A percentile compares a stretch with the other conserved stretches of the same genome.
Conservation (phyloP, 2,113 vertebrate genomes). For the Xiphophorus couchianus region DNA sequence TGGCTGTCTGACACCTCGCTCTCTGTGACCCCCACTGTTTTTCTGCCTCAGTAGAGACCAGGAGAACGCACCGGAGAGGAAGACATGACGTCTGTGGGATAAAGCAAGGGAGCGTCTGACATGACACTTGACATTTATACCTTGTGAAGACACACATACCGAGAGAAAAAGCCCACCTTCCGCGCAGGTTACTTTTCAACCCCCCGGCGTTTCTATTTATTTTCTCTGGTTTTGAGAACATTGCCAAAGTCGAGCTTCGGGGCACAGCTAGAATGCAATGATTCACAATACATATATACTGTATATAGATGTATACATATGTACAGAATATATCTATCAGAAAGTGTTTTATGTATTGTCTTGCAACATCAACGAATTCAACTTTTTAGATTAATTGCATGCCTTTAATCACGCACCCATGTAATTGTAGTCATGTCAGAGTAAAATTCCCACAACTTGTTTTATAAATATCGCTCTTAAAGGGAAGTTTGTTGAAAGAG, state of each 20-base stretch:
- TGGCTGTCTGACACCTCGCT: constrained; percentile 27
- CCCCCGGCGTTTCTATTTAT: background rate
- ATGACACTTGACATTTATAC: constrained; percentile 75
- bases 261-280: background rate
- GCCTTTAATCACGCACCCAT: too few species aligned
- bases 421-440: too few species aligned
- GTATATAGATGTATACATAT: too few species aligned
- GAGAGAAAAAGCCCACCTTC: background rate
- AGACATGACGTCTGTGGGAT: constrained; percentile 59
- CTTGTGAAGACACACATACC: constrained; percentile 38
- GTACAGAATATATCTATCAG: too few species aligned
- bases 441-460: background rate
- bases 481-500: too few species aligned
- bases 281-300: background rate
- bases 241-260: background rate
- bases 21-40: constrained; percentile 53
- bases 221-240: background rate
- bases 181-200: constrained; percentile 7
- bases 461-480: too few species aligned
- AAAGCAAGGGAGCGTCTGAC: constrained; percentile 55
- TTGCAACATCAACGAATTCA: too few species aligned
- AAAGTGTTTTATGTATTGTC: too few species aligned
- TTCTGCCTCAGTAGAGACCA: constrained; percentile 56
- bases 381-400: too few species aligned
- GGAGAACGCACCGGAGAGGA: constrained; percentile 44